Evolutionary conservation across 37 sponge, comb jelly and placozoan genomes (phyloP).

Genomic region (Hormiphora californensis): DNA sequence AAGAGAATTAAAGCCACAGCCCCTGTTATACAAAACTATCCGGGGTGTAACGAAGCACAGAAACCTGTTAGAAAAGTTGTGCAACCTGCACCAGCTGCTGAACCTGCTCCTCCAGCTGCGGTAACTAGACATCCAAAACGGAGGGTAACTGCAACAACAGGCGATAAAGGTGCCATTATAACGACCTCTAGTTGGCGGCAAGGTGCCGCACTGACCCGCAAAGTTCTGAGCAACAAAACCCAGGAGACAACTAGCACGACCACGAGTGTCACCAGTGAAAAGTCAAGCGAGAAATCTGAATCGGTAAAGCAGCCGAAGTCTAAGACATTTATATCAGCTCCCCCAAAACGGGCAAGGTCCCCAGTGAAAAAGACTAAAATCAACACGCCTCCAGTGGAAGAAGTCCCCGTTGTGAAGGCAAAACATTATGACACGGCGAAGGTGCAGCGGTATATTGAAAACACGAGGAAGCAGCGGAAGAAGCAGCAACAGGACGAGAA

Average conservation of each 20-base stretch:
- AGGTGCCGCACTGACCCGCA: constrained; percentile 29
- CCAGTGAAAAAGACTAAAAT: not conserved
- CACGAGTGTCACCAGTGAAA: constrained; percentile 18
- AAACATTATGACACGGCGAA: constrained; percentile 14
- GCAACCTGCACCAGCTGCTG: not conserved
- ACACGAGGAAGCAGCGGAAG: constrained; percentile 41
- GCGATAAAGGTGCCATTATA: not conserved
- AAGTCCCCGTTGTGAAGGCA: constrained; percentile 12
- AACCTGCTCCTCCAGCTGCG: not conserved
- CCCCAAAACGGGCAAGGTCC: not conserved
- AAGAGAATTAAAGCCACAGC: constrained; percentile 51
- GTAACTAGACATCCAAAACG: not conserved
- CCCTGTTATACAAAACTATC: not conserved
- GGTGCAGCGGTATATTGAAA: constrained; percentile 33
- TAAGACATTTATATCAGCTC: not conserved
- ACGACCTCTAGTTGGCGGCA: constrained; percentile 37
- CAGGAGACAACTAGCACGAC: not conserved
- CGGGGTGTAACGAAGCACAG: not conserved
- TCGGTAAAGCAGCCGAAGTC: not conserved
- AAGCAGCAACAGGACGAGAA: not conserved
- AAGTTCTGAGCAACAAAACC: constrained; percentile 40
- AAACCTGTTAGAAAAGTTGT: constrained; percentile 15
- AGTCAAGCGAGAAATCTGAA: not conserved
- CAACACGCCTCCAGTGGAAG: constrained; percentile 23
- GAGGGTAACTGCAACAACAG: not conserved